Conservation (phyloP, 1,140 invertebrate genomes). For the Drosophila nannoptera region DNA sequence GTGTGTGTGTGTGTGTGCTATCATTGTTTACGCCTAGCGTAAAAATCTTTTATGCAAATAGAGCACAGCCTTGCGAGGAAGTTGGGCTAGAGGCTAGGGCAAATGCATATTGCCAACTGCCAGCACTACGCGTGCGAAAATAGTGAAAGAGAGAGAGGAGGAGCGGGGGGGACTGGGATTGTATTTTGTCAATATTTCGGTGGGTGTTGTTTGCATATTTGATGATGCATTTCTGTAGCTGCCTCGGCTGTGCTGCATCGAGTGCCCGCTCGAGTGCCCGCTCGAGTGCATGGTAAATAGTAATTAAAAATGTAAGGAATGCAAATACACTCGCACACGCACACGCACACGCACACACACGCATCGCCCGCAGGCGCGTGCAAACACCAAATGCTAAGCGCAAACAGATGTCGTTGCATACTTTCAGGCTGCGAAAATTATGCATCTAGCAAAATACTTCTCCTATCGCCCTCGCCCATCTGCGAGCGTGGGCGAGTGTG, state of each 20-base stretch:
- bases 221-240: conserved; percentile 46
- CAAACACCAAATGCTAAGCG: conserved; percentile 53
- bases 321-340: conserved; percentile 55
- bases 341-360: conserved; percentile 8
- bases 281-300: conserved; percentile 72
- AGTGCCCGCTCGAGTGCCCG: conserved; percentile 59
- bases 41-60: conserved; percentile 52
- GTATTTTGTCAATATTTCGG: conserved; percentile 67
- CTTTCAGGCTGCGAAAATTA: conserved; percentile 58
- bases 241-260: conserved; percentile 33
- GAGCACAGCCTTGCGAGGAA: conserved; percentile 2
- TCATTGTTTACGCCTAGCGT: conserved; percentile 46
- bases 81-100: neutral
- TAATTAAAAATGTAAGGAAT: conserved; percentile 75
- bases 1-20: neutral
- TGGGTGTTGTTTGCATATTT: conserved; percentile 52
- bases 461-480: neutral
- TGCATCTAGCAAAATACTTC: conserved; percentile 57
- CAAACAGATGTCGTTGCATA: conserved; percentile 52
- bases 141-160: too few species aligned
- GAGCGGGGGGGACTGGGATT: too few species aligned
- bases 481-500: neutral
- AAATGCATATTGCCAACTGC: neutral
- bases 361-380: conserved; percentile 4
- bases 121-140: neutral